Evolutionary conservation across 2,113 vertebrate genomes (phyloP).

Genomic region (Salvelinus sp.): DNA sequence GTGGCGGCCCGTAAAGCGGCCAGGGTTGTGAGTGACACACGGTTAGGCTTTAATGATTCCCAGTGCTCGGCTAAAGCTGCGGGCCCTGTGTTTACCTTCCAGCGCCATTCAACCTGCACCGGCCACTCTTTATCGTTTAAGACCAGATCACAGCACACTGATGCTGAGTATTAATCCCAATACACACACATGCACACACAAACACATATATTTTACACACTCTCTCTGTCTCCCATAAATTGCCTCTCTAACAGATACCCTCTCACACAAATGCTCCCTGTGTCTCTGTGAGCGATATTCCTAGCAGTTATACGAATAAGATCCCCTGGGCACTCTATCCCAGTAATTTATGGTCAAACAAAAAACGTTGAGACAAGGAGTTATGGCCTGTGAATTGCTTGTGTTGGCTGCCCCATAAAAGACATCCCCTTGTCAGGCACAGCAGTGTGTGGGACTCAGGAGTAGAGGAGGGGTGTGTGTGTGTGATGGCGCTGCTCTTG

Average conservation of each 20-base stretch:
- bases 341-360: constrained; percentile 78
- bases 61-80: background rate
- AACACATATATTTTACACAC: constrained; percentile 22
- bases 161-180: background rate
- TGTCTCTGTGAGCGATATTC: constrained; percentile 44
- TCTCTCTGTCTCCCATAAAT: constrained; percentile 30
- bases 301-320: constrained; percentile 58
- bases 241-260: constrained; percentile 15
- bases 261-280: background rate
- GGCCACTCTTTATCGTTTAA: background rate
- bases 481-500: constrained; percentile 12
- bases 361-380: constrained; percentile 78
- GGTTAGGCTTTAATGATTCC: background rate
- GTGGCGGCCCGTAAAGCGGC: constrained; percentile 35
- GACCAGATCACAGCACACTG: constrained; percentile 7
- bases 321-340: constrained; percentile 65
- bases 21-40: constrained; percentile 42
- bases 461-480: constrained; percentile 16
- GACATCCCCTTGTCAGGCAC: constrained; percentile 70
- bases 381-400: constrained; percentile 82
- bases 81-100: background rate
- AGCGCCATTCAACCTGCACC: background rate
- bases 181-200: constrained; percentile 12
- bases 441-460: constrained; percentile 32
- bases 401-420: constrained; percentile 78